Evolutionary conservation across 2,888 invertebrate genomes (phyloP), one percentile per base, ranked within the genome.

Genomic region (Limnephilus rhombicus): DNA sequence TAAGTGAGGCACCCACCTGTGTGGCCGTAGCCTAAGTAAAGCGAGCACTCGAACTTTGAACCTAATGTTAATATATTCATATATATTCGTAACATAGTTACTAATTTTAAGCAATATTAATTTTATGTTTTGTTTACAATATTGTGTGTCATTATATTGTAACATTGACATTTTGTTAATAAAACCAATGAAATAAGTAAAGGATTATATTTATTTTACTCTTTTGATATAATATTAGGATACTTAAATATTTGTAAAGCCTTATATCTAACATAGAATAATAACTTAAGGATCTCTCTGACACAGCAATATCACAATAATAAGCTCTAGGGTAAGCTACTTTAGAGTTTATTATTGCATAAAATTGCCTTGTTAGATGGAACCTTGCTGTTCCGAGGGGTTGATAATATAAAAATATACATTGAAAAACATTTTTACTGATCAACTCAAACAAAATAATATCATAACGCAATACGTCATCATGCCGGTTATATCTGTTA

Each of bases 161-260:
- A 5, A 68, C 5, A 7, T 24, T 68, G n/a, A 68, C 24, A 68
- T 68, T 68, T n/a, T 68, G 24, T 68, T 68, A 68, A 24, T 68
- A 68, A 68, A 68, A 68, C 68, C 68, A n/a, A 68, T 68, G 68
- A 68, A 68, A 68, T 68, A 68, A 68, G 68, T 68, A 68, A n/a
- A 68, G 68, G 68, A 68, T 68, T 68, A 68, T 68, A 68, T 68
- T 68, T 68, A 68, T 68, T 68, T 68, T 24, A 24, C n/a, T 68
- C 68, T 68, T 68, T 68, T 68, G 13, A 68, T 68, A 68, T n/a
- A 24, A 31, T 31, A 31, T 68, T 68, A 68, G 24, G 68, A 68
- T 68, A 68, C 68, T 68, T 68, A 24, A 68, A 68, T 68, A 68
- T 68, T 68, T 68, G 24, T 24, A 24, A 68, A 68, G 68, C 68